Evolutionary conservation across 2,113 vertebrate species (phyloP).

Genomic region (Gopherus evgoodei): DNA sequence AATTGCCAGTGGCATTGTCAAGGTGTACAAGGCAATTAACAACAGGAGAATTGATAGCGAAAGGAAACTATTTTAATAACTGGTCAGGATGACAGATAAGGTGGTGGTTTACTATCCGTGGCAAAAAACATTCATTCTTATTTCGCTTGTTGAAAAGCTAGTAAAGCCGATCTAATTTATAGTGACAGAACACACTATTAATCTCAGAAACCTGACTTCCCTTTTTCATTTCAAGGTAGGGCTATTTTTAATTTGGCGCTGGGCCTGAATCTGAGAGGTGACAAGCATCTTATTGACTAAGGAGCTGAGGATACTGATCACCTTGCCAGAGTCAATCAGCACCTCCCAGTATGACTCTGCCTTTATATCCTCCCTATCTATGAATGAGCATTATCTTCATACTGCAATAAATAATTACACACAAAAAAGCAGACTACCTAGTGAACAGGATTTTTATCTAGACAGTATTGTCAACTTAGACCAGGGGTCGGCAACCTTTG

Average conservation of each 20-base stretch:
- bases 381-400: neutral
- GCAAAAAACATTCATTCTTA: neutral
- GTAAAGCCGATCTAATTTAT: neutral
- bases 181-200: neutral
- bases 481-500: too few species aligned
- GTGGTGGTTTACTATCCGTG: neutral
- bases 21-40: conserved; percentile 38
- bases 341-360: fast-evolving
- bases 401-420: neutral
- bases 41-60: neutral
- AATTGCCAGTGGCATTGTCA: conserved; percentile 48
- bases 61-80: conserved; percentile 9
- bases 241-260: neutral
- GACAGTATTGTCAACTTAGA: neutral
- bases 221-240: neutral
- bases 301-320: fast-evolving
- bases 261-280: fast-evolving
- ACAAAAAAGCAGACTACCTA: neutral
- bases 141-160: neutral
- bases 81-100: neutral
- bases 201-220: neutral
- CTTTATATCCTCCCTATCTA: neutral
- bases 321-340: neutral
- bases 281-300: fast-evolving
- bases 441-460: neutral